A percentile compares a stretch with the other conserved stretches of the same genome.
phyloP scores from a whole-genome alignment of 2,113 vertebrate species.

The Pangasianodon hypophthalmus region DNA sequence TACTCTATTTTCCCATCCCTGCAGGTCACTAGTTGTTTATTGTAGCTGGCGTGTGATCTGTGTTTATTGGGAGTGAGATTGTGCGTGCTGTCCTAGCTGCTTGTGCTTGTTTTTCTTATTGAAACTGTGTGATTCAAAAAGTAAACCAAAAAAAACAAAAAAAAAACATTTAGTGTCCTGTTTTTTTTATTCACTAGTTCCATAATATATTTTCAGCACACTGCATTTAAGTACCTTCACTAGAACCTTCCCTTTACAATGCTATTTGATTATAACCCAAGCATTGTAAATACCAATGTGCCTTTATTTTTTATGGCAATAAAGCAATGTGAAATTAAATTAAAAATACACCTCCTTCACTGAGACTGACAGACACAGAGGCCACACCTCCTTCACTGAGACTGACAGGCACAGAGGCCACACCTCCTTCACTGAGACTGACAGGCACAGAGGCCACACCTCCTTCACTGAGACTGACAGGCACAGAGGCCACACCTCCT shows the following conservation, averaged over 20 bases:
- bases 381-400: neutral
- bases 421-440: no score
- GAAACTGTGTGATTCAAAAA: neutral
- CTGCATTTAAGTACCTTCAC: neutral
- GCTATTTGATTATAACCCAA: neutral
- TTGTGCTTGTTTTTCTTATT: neutral
- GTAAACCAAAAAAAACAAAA: no score
- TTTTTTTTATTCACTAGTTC: neutral
- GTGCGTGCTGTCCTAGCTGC: neutral
- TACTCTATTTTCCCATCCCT: conserved; percentile 4
- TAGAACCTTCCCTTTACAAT: neutral
- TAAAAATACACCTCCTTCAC: neutral
- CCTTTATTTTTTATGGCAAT: neutral
- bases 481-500: no score
- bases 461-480: no score
- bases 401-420: no score
- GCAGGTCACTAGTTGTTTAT: neutral
- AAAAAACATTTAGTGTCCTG: neutral
- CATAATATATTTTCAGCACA: neutral
- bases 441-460: no score
- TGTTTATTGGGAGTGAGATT: conserved; percentile 8
- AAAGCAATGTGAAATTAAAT: neutral
- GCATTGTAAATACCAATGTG: neutral
- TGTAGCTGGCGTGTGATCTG: neutral
- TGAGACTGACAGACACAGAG: neutral